Conservation (phyloP, 2,113 vertebrate species). For the Macheiramphus alcinus region DNA sequence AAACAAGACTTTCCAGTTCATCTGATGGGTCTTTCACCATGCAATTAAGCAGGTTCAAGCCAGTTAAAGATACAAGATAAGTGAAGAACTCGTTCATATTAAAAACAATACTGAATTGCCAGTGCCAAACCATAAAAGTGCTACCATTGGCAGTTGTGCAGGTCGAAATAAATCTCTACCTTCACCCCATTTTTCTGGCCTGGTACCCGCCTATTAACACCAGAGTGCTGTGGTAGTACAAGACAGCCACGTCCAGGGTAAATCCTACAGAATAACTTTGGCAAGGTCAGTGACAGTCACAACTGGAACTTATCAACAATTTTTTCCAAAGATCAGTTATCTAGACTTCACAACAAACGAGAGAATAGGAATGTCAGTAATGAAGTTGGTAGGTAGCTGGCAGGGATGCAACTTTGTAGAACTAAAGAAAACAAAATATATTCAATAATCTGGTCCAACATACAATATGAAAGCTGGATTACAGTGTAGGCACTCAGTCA, state of each 20-base stretch:
- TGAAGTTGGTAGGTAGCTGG: background rate
- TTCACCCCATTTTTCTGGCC: background rate
- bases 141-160: background rate
- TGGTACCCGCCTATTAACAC: background rate
- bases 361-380: background rate
- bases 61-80: background rate
- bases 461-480: background rate
- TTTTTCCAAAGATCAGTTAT: background rate
- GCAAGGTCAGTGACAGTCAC: no score
- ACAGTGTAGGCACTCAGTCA: background rate
- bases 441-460: background rate
- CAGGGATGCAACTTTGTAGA: background rate
- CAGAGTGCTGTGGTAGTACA: background rate
- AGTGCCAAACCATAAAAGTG: background rate
- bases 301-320: background rate
- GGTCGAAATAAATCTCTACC: background rate
- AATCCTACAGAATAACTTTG: background rate
- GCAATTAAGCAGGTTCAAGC: background rate
- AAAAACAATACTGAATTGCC: background rate
- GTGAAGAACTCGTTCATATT: background rate
- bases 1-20: background rate
- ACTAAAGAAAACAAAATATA: background rate
- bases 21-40: background rate
- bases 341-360: background rate
- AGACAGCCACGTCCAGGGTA: fast-evolving